Evolutionary conservation across 2,797 vertebrate species (phyloP), one percentile per base, ranked within the genome.

Genomic region (Dendrocincla fuliginosa): DNA sequence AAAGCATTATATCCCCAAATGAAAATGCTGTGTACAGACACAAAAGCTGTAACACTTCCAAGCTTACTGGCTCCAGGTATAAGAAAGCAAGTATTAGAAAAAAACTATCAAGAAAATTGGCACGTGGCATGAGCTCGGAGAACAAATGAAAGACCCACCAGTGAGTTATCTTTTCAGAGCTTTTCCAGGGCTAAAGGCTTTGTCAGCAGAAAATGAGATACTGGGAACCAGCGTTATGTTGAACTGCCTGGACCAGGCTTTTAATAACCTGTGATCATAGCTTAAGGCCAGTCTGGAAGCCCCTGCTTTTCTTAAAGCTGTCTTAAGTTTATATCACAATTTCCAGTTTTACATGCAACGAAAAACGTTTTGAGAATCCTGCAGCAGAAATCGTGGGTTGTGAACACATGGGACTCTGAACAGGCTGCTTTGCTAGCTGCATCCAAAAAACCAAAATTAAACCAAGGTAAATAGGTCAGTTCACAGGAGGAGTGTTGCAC

Each of bases 391-490:
- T 2, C 1, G 16, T 44, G 46, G 11, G 20, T 37, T 92, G 64
- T 73, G 67, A 92, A 70, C 17, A 33, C 35, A 35, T 13, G 55
- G 22, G 33, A 61, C 19, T 52, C 50, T 25, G 57, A 78, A 57
- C 79, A 86, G 50, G 52, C 61, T 78, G 85, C 57, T 88, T 53
- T 65, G 64, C 50, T 65, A 50, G 53, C 69, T 87, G 67, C 81
- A 65, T 81, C 92, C 91, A 95, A 73, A 90, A 46, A 33, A 47
- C 46, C 57, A 37, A 59, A 89, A 87, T 91, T 92, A 49, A 12
- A 81, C 60, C 57, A 25, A 93, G 65, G 56, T 86, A 94, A 93
- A 76, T 89, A 95, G 90, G 68, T 87, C 85, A 92, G 16, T 70
- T 94, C 89, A 53, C 73, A 92, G 68, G 80, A 92, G 88, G 81